Evolutionary conservation across 2,113 vertebrate species (phyloP).

Genomic region (Chaetops frenatus): DNA sequence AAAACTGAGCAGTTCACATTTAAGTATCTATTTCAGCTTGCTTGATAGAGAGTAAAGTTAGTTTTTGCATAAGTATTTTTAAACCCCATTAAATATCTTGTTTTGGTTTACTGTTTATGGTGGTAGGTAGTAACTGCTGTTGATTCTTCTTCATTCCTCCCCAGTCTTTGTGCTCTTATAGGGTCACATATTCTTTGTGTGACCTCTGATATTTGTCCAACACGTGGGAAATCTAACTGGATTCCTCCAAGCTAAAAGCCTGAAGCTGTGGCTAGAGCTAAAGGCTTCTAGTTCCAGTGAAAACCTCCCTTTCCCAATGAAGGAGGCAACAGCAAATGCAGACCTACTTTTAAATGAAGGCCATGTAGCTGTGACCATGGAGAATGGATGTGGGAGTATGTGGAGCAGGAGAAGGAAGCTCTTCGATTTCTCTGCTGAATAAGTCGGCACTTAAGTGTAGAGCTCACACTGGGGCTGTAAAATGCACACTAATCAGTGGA

Average conservation of each 20-base stretch:
- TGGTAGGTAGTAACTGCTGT: not conserved
- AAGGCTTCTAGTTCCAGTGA: not conserved
- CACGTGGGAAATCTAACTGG: not conserved
- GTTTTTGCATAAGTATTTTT: not conserved
- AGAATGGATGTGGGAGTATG: not conserved
- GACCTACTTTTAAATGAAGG: not conserved
- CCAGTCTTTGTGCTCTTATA: not conserved
- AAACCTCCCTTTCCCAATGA: not conserved
- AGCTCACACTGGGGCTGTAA: not conserved
- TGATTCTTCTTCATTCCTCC: not conserved
- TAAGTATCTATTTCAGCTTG: not conserved
- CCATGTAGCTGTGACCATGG: not conserved
- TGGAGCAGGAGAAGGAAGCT: not conserved
- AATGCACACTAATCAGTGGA: not conserved
- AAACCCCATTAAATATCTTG: not conserved
- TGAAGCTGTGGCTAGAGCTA: not conserved
- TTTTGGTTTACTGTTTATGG: not conserved
- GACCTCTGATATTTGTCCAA: not conserved
- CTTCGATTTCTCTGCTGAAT: not conserved
- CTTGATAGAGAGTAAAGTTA: not conserved
- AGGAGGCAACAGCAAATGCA: not conserved
- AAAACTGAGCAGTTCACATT: not conserved
- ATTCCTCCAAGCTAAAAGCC: not conserved
- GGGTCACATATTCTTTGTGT: not conserved
- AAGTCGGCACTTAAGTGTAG: not conserved